A percentile compares a stretch with the other conserved stretches of the same genome.
These are phyloP conservation scores for Rhimphoctona megacephalus DNA, from an alignment of 2,888 invertebrate species.

Conservation along the genomic window DNA sequence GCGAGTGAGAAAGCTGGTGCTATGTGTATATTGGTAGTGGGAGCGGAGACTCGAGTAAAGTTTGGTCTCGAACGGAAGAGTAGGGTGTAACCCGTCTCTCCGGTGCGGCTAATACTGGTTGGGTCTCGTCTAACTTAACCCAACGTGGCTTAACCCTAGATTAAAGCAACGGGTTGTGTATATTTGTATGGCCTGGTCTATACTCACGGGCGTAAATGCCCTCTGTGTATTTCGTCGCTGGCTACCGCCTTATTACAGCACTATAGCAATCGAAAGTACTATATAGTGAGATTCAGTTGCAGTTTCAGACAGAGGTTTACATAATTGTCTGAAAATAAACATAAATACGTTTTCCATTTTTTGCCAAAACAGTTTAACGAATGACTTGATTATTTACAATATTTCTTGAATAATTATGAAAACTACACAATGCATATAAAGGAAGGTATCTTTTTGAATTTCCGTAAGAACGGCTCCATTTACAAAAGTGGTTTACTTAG, in stretches of 20 bases:
- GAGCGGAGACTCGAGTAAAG: slow-evolving; percentile 59
- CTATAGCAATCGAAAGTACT: slow-evolving; percentile 19
- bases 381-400: not conserved
- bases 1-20: slow-evolving; percentile 44
- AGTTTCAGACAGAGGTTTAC: not conserved
- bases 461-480: not conserved
- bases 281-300: slow-evolving; percentile 20
- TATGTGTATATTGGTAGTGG: slow-evolving; percentile 23
- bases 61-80: slow-evolving; percentile 63
- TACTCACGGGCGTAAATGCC: slow-evolving; percentile 59
- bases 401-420: not conserved
- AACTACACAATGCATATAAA: not conserved
- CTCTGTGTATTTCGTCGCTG: slow-evolving; percentile 19
- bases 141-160: slow-evolving; percentile 79
- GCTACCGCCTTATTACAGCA: slow-evolving; percentile 23
- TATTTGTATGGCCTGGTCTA: slow-evolving; percentile 69
- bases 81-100: slow-evolving; percentile 62
- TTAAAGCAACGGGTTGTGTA: slow-evolving; percentile 78
- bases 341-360: not conserved
- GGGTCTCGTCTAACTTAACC: slow-evolving; percentile 79
- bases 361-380: not conserved
- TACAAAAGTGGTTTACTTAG: slow-evolving; percentile 8
- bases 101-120: slow-evolving; percentile 77
- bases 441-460: not conserved
- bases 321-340: not conserved